Conservation (phyloP, 2,888 invertebrate genomes). For the Lamellibrachia columna region DNA sequence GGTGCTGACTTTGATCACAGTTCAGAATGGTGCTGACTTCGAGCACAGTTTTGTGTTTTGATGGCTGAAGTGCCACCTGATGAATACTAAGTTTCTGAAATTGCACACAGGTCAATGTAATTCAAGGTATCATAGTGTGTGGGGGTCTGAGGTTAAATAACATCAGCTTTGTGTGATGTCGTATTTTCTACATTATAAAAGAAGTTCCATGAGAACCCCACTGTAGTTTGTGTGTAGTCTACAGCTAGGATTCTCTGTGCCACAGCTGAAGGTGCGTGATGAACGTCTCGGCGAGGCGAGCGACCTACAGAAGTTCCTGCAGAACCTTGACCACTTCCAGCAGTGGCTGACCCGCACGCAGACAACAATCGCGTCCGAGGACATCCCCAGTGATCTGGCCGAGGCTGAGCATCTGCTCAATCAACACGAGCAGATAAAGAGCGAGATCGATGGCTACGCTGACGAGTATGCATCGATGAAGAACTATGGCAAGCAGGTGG, state of each 20-base stretch:
- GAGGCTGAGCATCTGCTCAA: constrained; percentile 97
- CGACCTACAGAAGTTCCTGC: constrained; percentile 84
- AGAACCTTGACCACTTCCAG: constrained; percentile 99
- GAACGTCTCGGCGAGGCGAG: constrained; percentile 98
- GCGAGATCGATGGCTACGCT: constrained; percentile 98
- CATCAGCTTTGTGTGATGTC: too few relatives aligned
- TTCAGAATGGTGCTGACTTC: too few relatives aligned
- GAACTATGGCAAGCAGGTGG: constrained; percentile 85
- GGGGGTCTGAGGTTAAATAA: too few relatives aligned
- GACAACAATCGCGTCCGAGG: constrained; percentile 76
- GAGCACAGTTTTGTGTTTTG: too few relatives aligned
- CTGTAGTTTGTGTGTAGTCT: not conserved
- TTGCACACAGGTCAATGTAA: too few relatives aligned
- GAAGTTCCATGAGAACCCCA: not conserved
- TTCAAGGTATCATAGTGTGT: too few relatives aligned
- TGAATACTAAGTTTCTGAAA: too few relatives aligned
- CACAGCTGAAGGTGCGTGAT: constrained; percentile 93
- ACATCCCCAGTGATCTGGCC: constrained; percentile 64
- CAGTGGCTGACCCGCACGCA: constrained; percentile 98
- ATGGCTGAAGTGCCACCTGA: too few relatives aligned
- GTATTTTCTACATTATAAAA: not conserved
- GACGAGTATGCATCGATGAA: constrained; percentile 99
- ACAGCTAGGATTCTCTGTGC: not conserved
- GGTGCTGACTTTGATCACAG: too few relatives aligned
- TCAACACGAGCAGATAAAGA: constrained; percentile 97